Base-by-base conservation (phyloP, 2,888 invertebrate genomes). In the Drosophila austrosaltans region DNA sequence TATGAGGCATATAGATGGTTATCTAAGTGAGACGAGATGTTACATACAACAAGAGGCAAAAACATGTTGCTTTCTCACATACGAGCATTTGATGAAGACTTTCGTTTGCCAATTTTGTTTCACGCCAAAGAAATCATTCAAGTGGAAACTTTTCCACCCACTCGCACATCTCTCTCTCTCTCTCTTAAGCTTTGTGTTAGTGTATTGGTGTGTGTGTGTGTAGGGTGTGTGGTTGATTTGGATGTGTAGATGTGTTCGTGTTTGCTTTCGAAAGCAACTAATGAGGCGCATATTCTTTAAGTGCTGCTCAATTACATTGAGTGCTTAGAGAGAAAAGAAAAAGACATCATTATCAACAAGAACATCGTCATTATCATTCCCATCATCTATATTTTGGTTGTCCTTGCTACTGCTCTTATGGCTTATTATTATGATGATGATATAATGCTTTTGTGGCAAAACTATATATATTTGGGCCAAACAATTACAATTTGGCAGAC, bases 291-390 rank as follows among this genome's bases (percentile, higher is more conserved):
- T 76, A 84, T 89, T 87, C 81, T 76, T 76, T 74, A 89, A 86
- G 86, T 87, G 85, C 72, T 75, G 79, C 86, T 84, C 86, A 87
- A 86, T 86, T 86, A 89, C 89, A 77, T 71, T 89, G 87, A 86
- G 87, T 88, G 89, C 89, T 77, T 78, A 69, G 72, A 72, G 48
- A 22, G 48, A 48, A 48, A 48, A 39, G 59, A 40, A 42, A 28
- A 59, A 40, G 40, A 22, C 40, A 22, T 36, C 36, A 48, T 48
- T 25, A 48, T 25, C 10, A 48, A 16, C 0, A 16, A 16, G 16
- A 16, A 10, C 48, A 48, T 10, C 22, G 25, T 48, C 44, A 48
- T 44, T 7, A 32, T 36, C 36, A 36, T 36, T 36, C 8, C 2
- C 44, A 48, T 48, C 16, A 48, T 25, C 48, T 48, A 48, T 22